These are phyloP conservation scores for Brachylomia viminalis DNA, from an alignment of 2,888 invertebrate genomes.

Conservation along the genomic window DNA sequence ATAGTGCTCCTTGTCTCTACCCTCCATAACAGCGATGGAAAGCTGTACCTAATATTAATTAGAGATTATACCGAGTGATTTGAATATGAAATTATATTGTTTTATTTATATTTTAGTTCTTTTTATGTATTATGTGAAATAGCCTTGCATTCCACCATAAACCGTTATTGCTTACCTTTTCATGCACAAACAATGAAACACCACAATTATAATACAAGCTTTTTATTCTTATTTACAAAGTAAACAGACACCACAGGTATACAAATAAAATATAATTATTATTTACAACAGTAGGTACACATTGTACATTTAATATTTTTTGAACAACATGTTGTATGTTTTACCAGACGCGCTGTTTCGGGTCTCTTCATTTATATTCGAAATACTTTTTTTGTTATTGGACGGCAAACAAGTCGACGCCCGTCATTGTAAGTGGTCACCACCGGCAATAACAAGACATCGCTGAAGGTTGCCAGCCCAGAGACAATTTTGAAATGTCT, in stretches of 20 bases:
- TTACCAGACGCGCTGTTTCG: not conserved
- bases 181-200: constrained; percentile 26
- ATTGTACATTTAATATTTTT: constrained; percentile 55
- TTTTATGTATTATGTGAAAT: not conserved
- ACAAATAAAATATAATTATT: constrained; percentile 58
- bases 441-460: not conserved
- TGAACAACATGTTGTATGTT: not conserved
- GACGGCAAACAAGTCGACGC: too few relatives aligned
- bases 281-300: constrained; percentile 63
- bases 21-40: too few relatives aligned
- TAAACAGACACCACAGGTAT: constrained; percentile 60
- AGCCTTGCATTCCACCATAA: not conserved
- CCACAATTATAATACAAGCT: constrained; percentile 57
- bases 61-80: constrained; percentile 20
- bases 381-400: too few relatives aligned
- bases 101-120: not conserved
- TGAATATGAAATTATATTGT: not conserved
- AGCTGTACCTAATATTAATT: constrained; percentile 4
- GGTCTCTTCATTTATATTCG: not conserved
- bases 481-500: not conserved
- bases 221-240: constrained; percentile 63
- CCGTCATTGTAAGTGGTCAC: not conserved
- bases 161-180: not conserved
- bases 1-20: too few relatives aligned
- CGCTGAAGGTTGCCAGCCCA: not conserved